A percentile compares a stretch with the other conserved stretches of the same genome.
Conservation (phyloP, 2,113 vertebrate species). For the Nycticorax nycticorax region DNA sequence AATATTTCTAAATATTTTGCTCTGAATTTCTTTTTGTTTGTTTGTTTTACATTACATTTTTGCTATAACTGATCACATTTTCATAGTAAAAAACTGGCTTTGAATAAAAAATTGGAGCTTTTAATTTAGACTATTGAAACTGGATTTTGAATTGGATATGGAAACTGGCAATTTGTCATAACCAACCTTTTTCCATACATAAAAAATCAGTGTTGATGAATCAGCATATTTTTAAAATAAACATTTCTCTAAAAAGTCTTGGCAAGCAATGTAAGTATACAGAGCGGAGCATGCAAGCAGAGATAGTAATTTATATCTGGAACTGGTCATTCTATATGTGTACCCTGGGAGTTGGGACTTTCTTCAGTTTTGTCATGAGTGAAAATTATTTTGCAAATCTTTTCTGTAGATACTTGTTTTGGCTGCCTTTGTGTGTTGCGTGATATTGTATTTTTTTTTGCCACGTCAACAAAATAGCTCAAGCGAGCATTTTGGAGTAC, state of each 20-base stretch:
- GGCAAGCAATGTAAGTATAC: background rate
- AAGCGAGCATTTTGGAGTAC: background rate
- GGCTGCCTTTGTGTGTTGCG: background rate
- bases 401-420: background rate
- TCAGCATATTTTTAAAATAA: background rate
- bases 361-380: background rate
- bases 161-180: background rate
- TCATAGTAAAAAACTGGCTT: background rate
- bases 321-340: background rate
- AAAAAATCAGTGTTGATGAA: background rate
- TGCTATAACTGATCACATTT: background rate
- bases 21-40: background rate
- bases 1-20: background rate
- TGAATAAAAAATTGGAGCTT: background rate
- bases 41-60: background rate
- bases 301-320: background rate
- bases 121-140: background rate
- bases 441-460: background rate
- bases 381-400: background rate
- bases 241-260: background rate
- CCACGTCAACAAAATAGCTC: background rate
- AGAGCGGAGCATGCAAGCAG: background rate
- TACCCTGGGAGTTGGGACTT: background rate
- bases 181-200: background rate
- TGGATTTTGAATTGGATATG: background rate